Base-by-base conservation (phyloP, 2,888 invertebrate genomes). In the Achlya flavicornis region DNA sequence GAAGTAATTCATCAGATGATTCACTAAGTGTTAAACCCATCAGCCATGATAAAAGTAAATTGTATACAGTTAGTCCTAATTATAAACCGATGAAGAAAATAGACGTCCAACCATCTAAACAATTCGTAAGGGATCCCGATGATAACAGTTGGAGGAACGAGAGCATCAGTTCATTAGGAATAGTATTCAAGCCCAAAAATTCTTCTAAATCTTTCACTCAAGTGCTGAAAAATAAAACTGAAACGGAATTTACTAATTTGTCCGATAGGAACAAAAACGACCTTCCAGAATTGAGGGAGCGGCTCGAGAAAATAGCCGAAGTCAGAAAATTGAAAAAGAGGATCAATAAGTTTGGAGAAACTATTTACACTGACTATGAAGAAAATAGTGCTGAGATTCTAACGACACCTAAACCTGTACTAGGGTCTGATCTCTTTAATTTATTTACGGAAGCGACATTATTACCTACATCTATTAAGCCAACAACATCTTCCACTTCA, bases 141-240 rank as follows among this genome's bases (percentile, higher is more conserved):
- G 93, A 93, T 66, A 92, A 92, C 65, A 92, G 91, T 67, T 93
- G 93, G 93, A 86, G 93, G 77, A 93, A 93, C 67, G 92, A 93
- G 78, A 93, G 93, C 68, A 86, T 93, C 58, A 93, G 89, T 70
- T 92, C 91, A 5, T 66, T 92, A 48, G 93, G 93, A 35, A 93
- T 93, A n/a, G 92, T 93, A 16, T 93, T 92, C 66, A 93, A 93
- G 71, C 88, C 91, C 0, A 92, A 91, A 68, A 92, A 91, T 71
- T 88, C 92, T 14, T 86, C 93, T 0, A 93, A 91, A 74, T 88
- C 91, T 26, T 90, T 92, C 67, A 92, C 90, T 63, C 85, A 92
- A 80, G 91, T 93, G 19, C 76, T 93, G 19, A 93, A 89, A 75
- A 92, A 91, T 64, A 93, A 91, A 81, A 92, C 91, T n/a, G 91